Conservation (phyloP, 2,888 invertebrate species). For the Stomorhina lunata region DNA sequence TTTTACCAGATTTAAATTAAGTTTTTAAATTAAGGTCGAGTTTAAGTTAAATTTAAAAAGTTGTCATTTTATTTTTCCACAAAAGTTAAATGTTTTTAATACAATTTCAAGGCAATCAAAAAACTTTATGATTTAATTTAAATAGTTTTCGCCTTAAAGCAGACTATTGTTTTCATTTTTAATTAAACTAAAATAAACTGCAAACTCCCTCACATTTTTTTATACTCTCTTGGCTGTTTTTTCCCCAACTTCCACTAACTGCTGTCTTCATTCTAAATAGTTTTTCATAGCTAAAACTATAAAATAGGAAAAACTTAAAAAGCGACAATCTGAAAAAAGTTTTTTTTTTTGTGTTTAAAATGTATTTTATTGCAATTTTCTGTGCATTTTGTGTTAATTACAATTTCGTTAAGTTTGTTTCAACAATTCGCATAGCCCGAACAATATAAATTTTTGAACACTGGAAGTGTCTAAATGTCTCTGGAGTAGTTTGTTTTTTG, state of each 20-base stretch:
- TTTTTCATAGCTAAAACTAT: background rate
- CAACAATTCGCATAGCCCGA: background rate
- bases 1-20: too few species aligned
- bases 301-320: background rate
- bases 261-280: background rate
- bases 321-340: background rate
- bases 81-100: background rate
- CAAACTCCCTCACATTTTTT: background rate
- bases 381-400: slow-evolving; percentile 55
- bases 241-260: background rate
- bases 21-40: too few species aligned
- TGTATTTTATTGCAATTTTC: slow-evolving; percentile 29
- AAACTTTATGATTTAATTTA: background rate
- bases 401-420: slow-evolving; percentile 45
- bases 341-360: background rate
- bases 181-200: slow-evolving; percentile 3
- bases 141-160: background rate
- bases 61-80: too few species aligned
- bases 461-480: slow-evolving; percentile 31
- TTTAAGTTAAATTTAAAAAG: too few species aligned
- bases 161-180: background rate
- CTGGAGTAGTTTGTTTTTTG: background rate
- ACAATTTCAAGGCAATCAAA: background rate
- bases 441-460: slow-evolving; percentile 7
- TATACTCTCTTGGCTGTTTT: background rate